Evolutionary conservation across 2,888 invertebrate species (phyloP), one percentile per base, ranked within the genome.

Genomic region (Maniola hyperantus): DNA sequence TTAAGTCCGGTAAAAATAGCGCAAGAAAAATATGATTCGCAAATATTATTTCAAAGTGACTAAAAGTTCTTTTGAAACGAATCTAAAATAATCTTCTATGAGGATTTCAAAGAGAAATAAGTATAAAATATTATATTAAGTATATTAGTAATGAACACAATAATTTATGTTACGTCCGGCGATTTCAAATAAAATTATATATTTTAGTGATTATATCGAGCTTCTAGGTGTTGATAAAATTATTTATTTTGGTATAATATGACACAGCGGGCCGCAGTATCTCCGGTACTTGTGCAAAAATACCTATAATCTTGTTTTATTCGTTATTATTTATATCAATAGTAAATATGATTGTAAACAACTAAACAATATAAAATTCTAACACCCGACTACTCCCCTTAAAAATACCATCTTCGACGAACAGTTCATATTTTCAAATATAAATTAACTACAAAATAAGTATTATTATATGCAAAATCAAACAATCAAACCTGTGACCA

Each of bases 131-230:
- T 15, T n/a, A 15, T 55, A 36, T 26, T 13, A 33, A 39, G 1
- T n/a, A 15, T 55, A 36, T 26, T 13, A 33, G 57, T n/a, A 4
- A 5, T 10, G 5, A 11, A 48, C 33, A 20, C 8, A 0, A 58
- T 7, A 59, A 46, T 34, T 59, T 46, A 57, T 39, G 15, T 8
- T 10, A 42, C 57, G 6, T 26, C 57, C 57, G 57, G 57, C 2
- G 26, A 15, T 42, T 42, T 57, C 1, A 42, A 57, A 4, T 20
- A 57, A 57, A 57, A 18, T 26, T 15, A 34, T 8, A 33, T 10
- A n/a, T n/a, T n/a, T 10, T 54, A 54, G 54, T 34, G 34, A 55
- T 42, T 18, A 39, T 42, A 13, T 2, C 13, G 20, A 13, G 39
- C 13, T 13, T 6, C 57, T 20, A 18, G 11, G 57, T 42, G 57